Evolutionary conservation across 2,888 invertebrate species (phyloP).

Genomic region (Eupeodes latifasciatus): DNA sequence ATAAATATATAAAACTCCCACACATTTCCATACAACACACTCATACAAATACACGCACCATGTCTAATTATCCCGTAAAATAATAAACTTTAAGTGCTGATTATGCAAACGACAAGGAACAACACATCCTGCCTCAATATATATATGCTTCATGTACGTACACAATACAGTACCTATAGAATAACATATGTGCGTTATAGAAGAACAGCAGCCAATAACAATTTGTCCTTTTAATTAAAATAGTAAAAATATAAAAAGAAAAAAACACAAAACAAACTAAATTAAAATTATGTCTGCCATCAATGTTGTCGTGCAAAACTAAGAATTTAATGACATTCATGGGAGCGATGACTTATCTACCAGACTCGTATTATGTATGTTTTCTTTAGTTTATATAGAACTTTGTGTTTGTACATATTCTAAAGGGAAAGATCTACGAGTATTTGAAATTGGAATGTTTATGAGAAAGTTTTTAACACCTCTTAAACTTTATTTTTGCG

Average conservation of each 20-base stretch:
- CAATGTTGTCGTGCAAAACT: slow-evolving; percentile 1
- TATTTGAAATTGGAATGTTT: no score
- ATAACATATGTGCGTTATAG: no score
- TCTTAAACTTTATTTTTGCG: no score
- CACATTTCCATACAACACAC: background rate
- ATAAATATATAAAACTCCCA: background rate
- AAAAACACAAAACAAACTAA: background rate
- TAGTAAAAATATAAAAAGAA: slow-evolving; percentile 54
- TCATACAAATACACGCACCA: slow-evolving; percentile 32
- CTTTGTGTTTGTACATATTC: no score
- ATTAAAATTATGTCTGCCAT: background rate
- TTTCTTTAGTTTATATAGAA: no score
- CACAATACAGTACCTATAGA: background rate
- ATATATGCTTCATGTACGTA: slow-evolving; percentile 4
- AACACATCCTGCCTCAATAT: background rate
- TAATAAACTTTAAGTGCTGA: slow-evolving; percentile 74
- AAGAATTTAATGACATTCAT: slow-evolving; percentile 11
- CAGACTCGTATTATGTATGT: background rate
- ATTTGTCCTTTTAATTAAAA: slow-evolving; percentile 71
- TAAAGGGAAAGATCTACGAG: no score
- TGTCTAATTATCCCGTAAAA: slow-evolving; percentile 72
- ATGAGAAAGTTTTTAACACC: no score
- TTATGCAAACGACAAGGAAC: slow-evolving; percentile 68
- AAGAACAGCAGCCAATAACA: slow-evolving; percentile 47
- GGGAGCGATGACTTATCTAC: background rate